These are phyloP conservation scores for Sminthurides aquaticus DNA, from an alignment of 2,888 invertebrate genomes.

Conservation along the genomic window DNA sequence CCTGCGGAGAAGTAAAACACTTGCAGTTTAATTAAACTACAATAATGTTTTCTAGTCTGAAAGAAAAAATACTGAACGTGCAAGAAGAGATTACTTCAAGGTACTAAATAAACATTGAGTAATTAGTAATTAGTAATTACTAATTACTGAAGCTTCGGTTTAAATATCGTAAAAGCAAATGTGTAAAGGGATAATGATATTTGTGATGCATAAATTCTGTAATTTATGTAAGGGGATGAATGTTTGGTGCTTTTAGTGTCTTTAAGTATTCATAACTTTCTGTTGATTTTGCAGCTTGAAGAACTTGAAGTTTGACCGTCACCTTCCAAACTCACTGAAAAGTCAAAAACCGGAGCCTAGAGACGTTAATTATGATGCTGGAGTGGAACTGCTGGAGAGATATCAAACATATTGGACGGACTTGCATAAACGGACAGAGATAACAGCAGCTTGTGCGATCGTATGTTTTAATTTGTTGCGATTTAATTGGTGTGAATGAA, in stretches of 20 bases:
- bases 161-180: too few relatives aligned
- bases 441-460: slow-evolving; percentile 56
- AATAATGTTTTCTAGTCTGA: slow-evolving; percentile 52
- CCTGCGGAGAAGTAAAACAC: too few relatives aligned
- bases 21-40: too few relatives aligned
- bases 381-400: slow-evolving; percentile 60
- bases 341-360: slow-evolving; percentile 16
- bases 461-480: slow-evolving; percentile 41
- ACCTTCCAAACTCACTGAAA: slow-evolving; percentile 23
- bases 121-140: too few relatives aligned
- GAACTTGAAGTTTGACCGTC: slow-evolving; percentile 39
- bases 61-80: slow-evolving; percentile 51
- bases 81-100: slow-evolving; percentile 50
- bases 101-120: too few relatives aligned
- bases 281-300: slow-evolving; percentile 35
- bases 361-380: slow-evolving; percentile 56
- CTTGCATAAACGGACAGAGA: slow-evolving; percentile 61
- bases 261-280: too few relatives aligned
- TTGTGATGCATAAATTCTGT: too few relatives aligned
- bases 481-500: too few relatives aligned
- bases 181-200: too few relatives aligned
- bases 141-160: too few relatives aligned
- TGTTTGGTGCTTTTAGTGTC: too few relatives aligned
- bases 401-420: slow-evolving; percentile 67
- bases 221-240: too few relatives aligned